Percentiles rank a stretch among this genome's conserved stretches.
phyloP scores from a whole-genome alignment of 2,113 vertebrate genomes.

The Rhynchomys soricoides region DNA sequence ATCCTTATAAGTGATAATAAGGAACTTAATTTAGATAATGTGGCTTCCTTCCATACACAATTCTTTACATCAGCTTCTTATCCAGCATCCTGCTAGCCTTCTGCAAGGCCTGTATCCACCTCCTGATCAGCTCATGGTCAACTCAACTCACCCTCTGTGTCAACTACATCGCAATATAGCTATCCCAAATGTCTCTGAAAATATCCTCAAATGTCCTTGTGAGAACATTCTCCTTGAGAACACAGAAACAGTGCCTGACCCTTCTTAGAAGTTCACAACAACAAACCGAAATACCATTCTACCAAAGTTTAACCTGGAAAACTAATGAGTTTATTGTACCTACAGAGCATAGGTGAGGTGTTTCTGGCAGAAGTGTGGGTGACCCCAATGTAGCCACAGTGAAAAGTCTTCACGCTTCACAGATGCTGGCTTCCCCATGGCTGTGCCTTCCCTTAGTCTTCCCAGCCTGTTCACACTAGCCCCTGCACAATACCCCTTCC shows the following conservation, averaged over 20 bases:
- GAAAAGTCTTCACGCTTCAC: background rate
- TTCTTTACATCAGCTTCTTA: background rate
- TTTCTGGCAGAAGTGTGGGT: no score
- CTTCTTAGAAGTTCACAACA: no score
- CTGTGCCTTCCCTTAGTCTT: background rate
- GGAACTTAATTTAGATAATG: background rate
- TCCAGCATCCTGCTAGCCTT: no score
- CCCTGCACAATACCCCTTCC: background rate
- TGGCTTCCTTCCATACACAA: background rate
- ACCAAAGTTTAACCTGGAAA: background rate
- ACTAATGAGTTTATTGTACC: background rate
- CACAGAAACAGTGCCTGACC: background rate
- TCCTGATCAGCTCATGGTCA: background rate
- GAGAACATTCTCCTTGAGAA: background rate
- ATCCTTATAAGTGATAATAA: background rate
- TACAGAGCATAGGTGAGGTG: background rate
- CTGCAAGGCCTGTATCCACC: rapidly evolving
- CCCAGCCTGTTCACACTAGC: background rate
- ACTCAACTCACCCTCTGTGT: background rate
- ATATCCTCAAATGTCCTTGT: background rate
- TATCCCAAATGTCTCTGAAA: background rate
- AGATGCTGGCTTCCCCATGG: background rate
- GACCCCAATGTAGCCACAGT: no score
- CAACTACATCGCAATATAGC: background rate
- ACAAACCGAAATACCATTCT: background rate